Conservation (phyloP, 2,797 vertebrate genomes). For the Uromys caudimaculatus region DNA sequence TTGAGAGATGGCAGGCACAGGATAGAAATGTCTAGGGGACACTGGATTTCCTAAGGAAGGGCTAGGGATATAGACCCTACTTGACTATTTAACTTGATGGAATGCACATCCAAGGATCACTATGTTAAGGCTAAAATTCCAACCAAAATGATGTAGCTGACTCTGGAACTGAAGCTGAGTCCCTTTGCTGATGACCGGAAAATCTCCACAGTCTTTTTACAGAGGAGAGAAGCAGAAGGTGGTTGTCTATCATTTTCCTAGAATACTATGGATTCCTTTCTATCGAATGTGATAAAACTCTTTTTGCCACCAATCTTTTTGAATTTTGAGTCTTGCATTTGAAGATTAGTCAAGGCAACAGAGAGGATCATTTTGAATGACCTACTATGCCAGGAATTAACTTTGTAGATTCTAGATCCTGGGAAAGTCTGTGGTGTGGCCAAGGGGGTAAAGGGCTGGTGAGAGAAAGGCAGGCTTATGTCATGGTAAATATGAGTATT, state of each 20-base stretch:
- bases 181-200: constrained; percentile 1
- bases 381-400: not conserved
- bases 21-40: not conserved
- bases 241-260: constrained; percentile 23
- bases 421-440: not conserved
- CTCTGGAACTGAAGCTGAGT: constrained; percentile 57
- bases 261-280: not conserved
- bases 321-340: constrained; percentile 29
- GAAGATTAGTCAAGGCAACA: constrained; percentile 4
- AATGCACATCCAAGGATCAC: not conserved
- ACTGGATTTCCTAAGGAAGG: not conserved
- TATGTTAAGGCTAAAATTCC: not conserved
- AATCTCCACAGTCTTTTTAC: not conserved
- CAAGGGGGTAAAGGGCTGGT: not conserved
- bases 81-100: not conserved
- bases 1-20: not conserved
- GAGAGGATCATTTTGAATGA: not conserved
- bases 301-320: constrained; percentile 34
- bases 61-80: not conserved
- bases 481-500: not conserved
- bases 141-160: not conserved
- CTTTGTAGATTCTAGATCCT: not conserved
- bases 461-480: not conserved
- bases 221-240: constrained; percentile 58
- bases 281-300: not conserved